Base-by-base conservation (phyloP, 1,140 invertebrate species). In the Lepidurus couesii region DNA sequence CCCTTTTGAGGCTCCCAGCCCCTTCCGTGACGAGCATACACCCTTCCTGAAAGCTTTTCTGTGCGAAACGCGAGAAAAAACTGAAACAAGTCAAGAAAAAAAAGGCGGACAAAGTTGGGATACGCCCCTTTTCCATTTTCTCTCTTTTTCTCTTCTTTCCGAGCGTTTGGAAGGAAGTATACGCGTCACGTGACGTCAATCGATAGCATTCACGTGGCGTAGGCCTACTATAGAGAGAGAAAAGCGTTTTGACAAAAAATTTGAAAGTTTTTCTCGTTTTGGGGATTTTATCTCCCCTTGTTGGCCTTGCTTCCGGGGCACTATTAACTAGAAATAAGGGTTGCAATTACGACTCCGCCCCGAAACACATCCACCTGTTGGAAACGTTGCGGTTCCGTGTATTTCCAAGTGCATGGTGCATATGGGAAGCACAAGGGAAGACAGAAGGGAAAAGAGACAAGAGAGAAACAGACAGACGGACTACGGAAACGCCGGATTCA, bases 361-460 rank as follows among this genome's bases (percentile, higher is more conserved):
- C 44, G 45, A 34, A 34, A 65, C 76, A 77, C 45, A 45, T 77
- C 44, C 76, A 65, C 53, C 76, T 77, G 76, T 45, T 53, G n/a
- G 76, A 43, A 42, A 77, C 44, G 65, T 77, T 53, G 76, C 76
- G 44, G 45, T 42, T 24, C 34, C 34, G 34, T 34, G 34, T 34
- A 34, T 34, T 34, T 34, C 34, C 34, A 45, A 34, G 76, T 77
- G 44, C n/a, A 77, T 53, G 26, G 34, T 13, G 65, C 44, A 77
- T 47, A 77, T 34, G 34, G 44, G 65, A 77, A 45, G 76, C 65
- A 77, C 44, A 45, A 45, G 26, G 44, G 53, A 44, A 76, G 42
- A 75, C 24, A 76, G n/a, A 47, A 16, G 24, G 43, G 75, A 16
- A 76, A 65, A 65, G 45, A 26, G 47, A 65, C 43, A 11, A 11